Evolutionary conservation across 2,113 vertebrate genomes (phyloP), one percentile per base, ranked within the genome.

Genomic region (Brachirus orientalis): DNA sequence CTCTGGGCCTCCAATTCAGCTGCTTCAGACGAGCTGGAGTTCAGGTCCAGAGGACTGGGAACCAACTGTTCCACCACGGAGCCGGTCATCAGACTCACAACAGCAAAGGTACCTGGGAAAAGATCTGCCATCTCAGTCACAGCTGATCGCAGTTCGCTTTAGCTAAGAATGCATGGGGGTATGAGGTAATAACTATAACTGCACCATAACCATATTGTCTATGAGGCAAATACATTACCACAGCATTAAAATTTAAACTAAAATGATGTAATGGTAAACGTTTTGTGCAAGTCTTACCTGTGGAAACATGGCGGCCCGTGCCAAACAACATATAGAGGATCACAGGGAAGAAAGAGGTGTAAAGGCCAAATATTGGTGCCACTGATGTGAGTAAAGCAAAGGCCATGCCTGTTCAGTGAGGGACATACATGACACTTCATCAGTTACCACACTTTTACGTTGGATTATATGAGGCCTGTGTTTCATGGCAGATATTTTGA

Each of bases 291-390:
- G 6, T 62, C 89, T 91, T 87, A 97, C 96, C 96, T 57, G 95
- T 97, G 72, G 96, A 97, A 48, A 97, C 90, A 13, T 97, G 96
- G 65, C 91, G 94, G 41, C 95, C 96, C 4, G 96, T 97, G 62
- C 96, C 96, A 72, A 97, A 92, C 33, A 96, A 72, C 91, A 95
- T 94, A 79, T 97, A 97, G 16, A 96, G 87, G 61, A 97, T 79
- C 74, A 96, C 94, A 0, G 96, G 96, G 67, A 97, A 96, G 87
- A 97, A 97, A 8, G 96, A 97, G 3, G 95, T 96, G 90, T 97
- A 97, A 11, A 97, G 95, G 52, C 96, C 95, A 33, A 95, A 96
- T 73, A 97, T 93, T 0, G 96, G 95, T n/a, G 95, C 95, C 67
- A 97, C 95, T 0, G 95, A 95, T n/a, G 95, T 95, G 79, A 97